Percentiles rank a stretch among this genome's conserved stretches.
Evolutionary conservation across 2,113 vertebrate species (phyloP).

Genomic region (Limanda limanda): DNA sequence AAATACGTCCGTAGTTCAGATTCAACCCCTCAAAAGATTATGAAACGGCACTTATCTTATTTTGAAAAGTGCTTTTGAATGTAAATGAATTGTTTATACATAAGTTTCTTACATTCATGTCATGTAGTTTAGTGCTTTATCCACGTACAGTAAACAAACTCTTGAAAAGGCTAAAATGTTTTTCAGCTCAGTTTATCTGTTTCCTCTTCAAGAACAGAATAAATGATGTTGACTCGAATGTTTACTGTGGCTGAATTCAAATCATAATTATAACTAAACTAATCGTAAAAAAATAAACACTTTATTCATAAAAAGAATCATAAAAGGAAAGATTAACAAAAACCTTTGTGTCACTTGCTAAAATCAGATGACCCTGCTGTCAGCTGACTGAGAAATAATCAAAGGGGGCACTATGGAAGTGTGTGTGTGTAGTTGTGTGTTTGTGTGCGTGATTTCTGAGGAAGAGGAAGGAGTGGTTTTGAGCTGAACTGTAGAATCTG

Average conservation of each 20-base stretch:
- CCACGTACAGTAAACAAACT: constrained; percentile 7
- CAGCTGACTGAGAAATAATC: constrained; percentile 77
- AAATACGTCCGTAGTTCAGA: background rate
- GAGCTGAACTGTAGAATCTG: constrained; percentile 53
- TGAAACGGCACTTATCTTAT: background rate
- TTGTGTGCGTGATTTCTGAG: constrained; percentile 48
- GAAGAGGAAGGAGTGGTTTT: constrained; percentile 60
- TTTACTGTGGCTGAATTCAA: background rate
- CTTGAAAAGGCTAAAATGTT: background rate
- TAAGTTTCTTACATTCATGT: background rate
- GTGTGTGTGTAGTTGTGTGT: constrained; percentile 34
- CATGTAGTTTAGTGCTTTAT: background rate
- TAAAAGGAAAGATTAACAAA: constrained; percentile 69
- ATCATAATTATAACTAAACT: background rate
- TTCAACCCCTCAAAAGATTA: background rate
- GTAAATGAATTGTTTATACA: too few species aligned
- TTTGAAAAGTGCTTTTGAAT: background rate
- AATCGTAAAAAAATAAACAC: background rate
- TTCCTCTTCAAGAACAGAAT: background rate
- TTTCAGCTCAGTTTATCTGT: background rate
- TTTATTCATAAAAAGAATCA: constrained; percentile 26
- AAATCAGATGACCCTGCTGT: constrained; percentile 78
- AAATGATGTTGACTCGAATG: background rate
- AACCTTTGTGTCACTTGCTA: constrained; percentile 72
- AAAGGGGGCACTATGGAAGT: constrained; percentile 72